These are phyloP conservation scores for Pogonomyrmex californicus DNA, from an alignment of 1,140 invertebrate genomes.

Conservation along the genomic window DNA sequence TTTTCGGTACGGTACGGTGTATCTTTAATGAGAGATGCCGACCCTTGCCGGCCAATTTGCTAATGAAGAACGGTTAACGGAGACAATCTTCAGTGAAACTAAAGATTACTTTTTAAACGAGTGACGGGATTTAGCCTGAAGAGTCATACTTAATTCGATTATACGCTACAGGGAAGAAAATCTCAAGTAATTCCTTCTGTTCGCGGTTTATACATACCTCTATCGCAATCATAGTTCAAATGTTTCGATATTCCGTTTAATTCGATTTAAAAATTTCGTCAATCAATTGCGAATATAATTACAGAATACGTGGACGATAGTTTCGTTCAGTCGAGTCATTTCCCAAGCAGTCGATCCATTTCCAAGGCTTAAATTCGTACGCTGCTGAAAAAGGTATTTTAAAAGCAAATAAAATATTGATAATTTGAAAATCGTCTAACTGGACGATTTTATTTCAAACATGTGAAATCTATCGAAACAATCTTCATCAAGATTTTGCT, in stretches of 20 bases:
- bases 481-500: neutral
- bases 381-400: neutral
- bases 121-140: slow-evolving; percentile 22
- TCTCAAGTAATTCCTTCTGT: slow-evolving; percentile 2
- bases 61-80: slow-evolving; percentile 72
- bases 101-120: slow-evolving; percentile 69
- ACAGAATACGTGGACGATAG: neutral
- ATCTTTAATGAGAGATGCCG: slow-evolving; percentile 66
- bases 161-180: neutral
- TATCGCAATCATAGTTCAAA: neutral
- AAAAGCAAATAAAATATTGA: slow-evolving; percentile 1
- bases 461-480: neutral
- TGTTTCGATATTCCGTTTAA: slow-evolving; percentile 16
- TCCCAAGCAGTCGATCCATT: too few species aligned
- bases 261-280: slow-evolving; percentile 26
- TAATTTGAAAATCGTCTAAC: neutral
- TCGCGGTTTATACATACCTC: neutral
- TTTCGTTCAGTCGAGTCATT: neutral
- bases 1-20: slow-evolving; percentile 58
- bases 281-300: neutral
- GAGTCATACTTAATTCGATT: slow-evolving; percentile 17
- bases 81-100: slow-evolving; percentile 69
- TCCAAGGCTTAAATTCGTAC: neutral
- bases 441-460: neutral
- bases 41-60: slow-evolving; percentile 66